phyloP scores from a whole-genome alignment of 2,113 vertebrate species.

The Panthera uncia region DNA sequence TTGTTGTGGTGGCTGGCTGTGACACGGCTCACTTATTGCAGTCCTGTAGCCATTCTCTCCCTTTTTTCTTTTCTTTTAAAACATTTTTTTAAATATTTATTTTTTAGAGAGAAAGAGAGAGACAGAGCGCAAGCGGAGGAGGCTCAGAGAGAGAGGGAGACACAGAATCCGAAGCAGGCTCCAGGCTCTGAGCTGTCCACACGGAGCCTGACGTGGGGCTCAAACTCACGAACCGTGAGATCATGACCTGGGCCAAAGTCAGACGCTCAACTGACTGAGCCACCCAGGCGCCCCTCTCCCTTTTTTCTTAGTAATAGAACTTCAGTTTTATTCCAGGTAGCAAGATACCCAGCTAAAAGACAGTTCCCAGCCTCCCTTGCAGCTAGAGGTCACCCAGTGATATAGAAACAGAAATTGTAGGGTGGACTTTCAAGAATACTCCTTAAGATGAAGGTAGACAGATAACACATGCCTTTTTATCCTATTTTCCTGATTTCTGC shows the following conservation, averaged over 20 bases:
- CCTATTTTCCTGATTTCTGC: not conserved
- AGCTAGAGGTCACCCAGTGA: not conserved
- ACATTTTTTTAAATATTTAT: too few species aligned
- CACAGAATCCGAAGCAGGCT: too few species aligned
- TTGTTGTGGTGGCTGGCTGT: not conserved
- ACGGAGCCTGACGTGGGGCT: too few species aligned
- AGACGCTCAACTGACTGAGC: too few species aligned
- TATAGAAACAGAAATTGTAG: not conserved
- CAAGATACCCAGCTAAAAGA: slow-evolving; percentile 28
- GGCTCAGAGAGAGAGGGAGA: too few species aligned
- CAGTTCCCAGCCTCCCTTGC: not conserved
- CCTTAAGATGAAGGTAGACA: not conserved
- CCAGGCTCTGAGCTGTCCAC: too few species aligned
- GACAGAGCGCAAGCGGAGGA: too few species aligned
- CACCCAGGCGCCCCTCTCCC: too few species aligned
- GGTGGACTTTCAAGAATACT: not conserved
- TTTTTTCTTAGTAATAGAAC: not conserved
- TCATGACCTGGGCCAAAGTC: too few species aligned
- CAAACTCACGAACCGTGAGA: too few species aligned
- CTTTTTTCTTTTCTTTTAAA: not conserved
- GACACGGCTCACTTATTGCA: not conserved
- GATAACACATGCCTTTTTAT: not conserved
- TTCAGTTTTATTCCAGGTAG: not conserved
- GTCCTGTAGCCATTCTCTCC: not conserved
- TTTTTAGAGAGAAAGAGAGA: too few species aligned